Evolutionary conservation across 2,888 invertebrate species (phyloP).

Genomic region (Stictocephala bisonia): DNA sequence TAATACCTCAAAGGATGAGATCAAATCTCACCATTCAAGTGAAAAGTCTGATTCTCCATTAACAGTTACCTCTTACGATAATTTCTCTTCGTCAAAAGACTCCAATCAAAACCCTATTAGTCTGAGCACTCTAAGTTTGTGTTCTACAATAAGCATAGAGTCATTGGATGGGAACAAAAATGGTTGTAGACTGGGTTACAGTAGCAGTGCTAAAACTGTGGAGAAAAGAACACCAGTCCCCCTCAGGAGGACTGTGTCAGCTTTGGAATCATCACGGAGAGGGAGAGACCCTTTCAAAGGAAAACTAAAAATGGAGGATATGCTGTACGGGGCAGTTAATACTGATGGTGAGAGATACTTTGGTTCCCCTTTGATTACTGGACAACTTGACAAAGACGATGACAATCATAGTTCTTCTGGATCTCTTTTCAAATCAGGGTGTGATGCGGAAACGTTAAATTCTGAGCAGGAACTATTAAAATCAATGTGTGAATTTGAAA

Average conservation of each 20-base stretch:
- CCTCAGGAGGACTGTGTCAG: conserved; percentile 51
- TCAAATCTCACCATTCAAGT: conserved; percentile 32
- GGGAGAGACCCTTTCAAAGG: conserved; percentile 47
- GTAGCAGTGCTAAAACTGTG: conserved; percentile 37
- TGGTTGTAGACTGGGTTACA: conserved; percentile 33
- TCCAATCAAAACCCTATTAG: conserved; percentile 52
- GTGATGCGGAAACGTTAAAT: conserved; percentile 51
- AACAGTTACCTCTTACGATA: background rate
- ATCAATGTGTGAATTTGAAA: conserved; percentile 59
- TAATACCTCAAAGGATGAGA: background rate
- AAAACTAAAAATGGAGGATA: conserved; percentile 55
- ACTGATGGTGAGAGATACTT: conserved; percentile 40
- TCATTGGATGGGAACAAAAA: conserved; percentile 55
- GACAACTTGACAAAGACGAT: conserved; percentile 14
- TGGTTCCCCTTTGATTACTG: conserved; percentile 24
- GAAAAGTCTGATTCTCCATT: conserved; percentile 34
- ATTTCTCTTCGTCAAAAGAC: conserved; percentile 38
- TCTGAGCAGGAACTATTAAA: conserved; percentile 57
- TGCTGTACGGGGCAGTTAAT: conserved; percentile 51
- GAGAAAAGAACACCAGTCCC: conserved; percentile 44
- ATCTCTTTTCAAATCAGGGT: conserved; percentile 27
- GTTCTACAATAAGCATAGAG: conserved; percentile 59
- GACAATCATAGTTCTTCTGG: conserved; percentile 2
- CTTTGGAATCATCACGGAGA: conserved; percentile 44
- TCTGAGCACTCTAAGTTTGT: conserved; percentile 59